phyloP scores from a whole-genome alignment of 2,797 vertebrate genomes.

The Alosa sapidissima region DNA sequence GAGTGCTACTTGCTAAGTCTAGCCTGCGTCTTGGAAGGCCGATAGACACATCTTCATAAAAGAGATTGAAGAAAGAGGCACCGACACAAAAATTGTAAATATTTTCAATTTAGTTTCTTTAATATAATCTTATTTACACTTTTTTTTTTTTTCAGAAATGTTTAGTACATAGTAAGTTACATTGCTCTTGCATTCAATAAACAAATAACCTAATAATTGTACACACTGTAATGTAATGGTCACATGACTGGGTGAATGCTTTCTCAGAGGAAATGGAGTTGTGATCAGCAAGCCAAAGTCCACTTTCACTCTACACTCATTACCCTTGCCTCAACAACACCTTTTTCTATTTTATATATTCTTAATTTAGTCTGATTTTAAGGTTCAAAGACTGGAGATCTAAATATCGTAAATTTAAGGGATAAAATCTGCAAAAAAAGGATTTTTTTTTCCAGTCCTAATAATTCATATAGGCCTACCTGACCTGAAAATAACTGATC shows the following conservation, averaged over 20 bases:
- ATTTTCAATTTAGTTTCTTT: slow-evolving; percentile 78
- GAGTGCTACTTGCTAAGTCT: background rate
- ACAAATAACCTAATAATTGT: slow-evolving; percentile 77
- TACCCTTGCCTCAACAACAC: slow-evolving; percentile 45
- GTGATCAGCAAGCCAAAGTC: slow-evolving; percentile 52
- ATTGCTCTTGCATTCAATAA: slow-evolving; percentile 82
- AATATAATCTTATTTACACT: slow-evolving; percentile 86
- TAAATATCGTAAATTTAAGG: slow-evolving; percentile 23
- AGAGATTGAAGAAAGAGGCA: background rate
- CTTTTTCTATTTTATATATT: background rate
- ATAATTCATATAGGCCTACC: slow-evolving; percentile 29
- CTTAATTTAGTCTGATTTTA: background rate
- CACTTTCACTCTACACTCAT: slow-evolving; percentile 47
- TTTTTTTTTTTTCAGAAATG: slow-evolving; percentile 76
- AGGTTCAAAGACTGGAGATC: slow-evolving; percentile 1
- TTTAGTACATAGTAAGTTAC: slow-evolving; percentile 84
- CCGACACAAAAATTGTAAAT: slow-evolving; percentile 24
- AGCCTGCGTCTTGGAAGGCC: background rate
- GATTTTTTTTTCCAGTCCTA: background rate
- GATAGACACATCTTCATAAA: background rate
- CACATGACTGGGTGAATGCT: slow-evolving; percentile 60
- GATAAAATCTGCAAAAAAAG: slow-evolving; percentile 6
- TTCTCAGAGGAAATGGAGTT: slow-evolving; percentile 42
- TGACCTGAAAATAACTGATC: slow-evolving; percentile 7
- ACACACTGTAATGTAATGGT: slow-evolving; percentile 72